Base-by-base conservation (phyloP, 2,797 vertebrate genomes). In the Yasuhikotakia modesta region DNA sequence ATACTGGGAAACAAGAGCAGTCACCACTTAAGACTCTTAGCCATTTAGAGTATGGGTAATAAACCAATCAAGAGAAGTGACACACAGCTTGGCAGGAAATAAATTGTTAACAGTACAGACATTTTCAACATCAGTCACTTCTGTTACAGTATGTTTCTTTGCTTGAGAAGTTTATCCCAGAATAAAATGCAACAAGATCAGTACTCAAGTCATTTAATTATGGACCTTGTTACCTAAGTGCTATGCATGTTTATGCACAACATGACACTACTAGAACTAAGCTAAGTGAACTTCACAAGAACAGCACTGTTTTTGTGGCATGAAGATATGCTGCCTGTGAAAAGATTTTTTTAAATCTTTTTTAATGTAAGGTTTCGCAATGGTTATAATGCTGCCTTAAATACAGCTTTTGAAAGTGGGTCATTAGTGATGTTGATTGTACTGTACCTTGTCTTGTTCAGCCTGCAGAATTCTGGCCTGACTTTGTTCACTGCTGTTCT, bases 401-500 rank as follows among this genome's bases (percentile, higher is more conserved):
- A n/a, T 2, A 19, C 16, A 21, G 19, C 19, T 39, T 14, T 4
- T 6, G 19, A 10, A 14, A 16, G 2, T 11, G 64, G 2, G 53
- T 22, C 58, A n/a, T 19, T 17, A 27, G 17, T 57, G 24, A 50
- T 6, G 13, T 16, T 65, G 66, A 39, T 11, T n/a, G n/a, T 66
- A 17, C 22, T 2, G 30, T 90, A 98, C 97, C 95, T 99, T 99
- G 87, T 98, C 97, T 85, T 97, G 95, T 78, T 99, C 96, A 2
- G 96, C 96, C 87, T 96, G 95, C 85, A 98, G 91, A 22, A 97
- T 87, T 80, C 94, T 93, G 57, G 94, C 92, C 90, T 98, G 96
- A 82, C 88, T 97, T 81, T 93, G 95, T 82, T 98, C 95, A 0
- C 92, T 96, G 81, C 92, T 92, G 0, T 93, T 91, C 77, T 97